Percentiles rank a stretch among this genome's conserved stretches.
Evolutionary conservation across 2,113 vertebrate species (phyloP).

Genomic region (Brachionichthys hirsutus): DNA sequence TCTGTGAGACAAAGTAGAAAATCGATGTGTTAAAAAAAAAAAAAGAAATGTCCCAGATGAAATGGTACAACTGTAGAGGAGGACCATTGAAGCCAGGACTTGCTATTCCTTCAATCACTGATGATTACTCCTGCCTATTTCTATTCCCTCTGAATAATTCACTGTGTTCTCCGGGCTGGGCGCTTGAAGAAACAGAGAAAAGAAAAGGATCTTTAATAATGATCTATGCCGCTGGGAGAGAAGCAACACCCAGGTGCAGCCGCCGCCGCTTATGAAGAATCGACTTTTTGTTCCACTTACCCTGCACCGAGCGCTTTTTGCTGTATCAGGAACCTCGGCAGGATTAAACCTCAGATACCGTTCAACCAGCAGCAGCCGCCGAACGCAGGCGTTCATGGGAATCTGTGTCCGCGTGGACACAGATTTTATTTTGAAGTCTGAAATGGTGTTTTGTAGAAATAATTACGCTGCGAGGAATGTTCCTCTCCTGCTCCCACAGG

Average conservation of each 20-base stretch:
- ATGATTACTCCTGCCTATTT: conserved; percentile 4
- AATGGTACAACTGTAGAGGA: conserved; percentile 18
- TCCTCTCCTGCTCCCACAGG: too few relatives aligned
- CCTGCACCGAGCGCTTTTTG: background rate
- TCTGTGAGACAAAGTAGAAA: conserved; percentile 63
- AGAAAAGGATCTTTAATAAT: conserved; percentile 31
- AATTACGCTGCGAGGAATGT: background rate
- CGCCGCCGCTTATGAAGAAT: conserved; percentile 9
- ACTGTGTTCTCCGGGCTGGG: background rate
- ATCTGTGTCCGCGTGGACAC: background rate
- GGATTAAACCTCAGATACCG: conserved; percentile 22
- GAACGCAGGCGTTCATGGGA: conserved; percentile 5
- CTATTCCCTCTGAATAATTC: conserved; percentile 25
- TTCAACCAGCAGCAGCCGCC: conserved; percentile 15
- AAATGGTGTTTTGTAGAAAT: conserved; percentile 1
- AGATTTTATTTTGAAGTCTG: background rate
- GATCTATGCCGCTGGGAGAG: conserved; percentile 23
- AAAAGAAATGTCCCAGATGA: conserved; percentile 20
- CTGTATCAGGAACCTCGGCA: conserved; percentile 11
- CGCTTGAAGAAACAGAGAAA: conserved; percentile 7
- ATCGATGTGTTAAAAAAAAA: conserved; percentile 61
- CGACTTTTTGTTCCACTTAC: conserved; percentile 11
- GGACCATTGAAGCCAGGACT: conserved; percentile 27
- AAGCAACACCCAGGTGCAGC: conserved; percentile 27
- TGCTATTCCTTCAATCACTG: conserved; percentile 42